Conservation (phyloP, 2,113 vertebrate species). For the Narcine bancroftii region DNA sequence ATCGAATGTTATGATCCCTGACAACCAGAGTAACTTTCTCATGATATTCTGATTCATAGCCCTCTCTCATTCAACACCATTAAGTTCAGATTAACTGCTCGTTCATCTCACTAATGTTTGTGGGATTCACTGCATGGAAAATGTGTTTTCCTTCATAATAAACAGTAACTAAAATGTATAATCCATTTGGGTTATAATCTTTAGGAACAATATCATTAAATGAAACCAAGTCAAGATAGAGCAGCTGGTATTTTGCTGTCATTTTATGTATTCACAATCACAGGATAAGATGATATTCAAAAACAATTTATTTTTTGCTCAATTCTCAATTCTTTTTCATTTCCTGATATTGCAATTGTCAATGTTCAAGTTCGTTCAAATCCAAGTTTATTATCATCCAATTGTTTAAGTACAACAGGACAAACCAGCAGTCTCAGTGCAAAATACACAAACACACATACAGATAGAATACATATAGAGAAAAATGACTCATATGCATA, state of each 20-base stretch:
- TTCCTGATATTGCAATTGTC: not conserved
- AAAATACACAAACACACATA: too few relatives aligned
- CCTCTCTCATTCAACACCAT: not conserved
- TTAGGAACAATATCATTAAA: not conserved
- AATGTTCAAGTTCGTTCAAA: too few relatives aligned
- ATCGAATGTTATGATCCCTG: not conserved
- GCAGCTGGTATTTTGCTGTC: not conserved
- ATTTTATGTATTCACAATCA: not conserved
- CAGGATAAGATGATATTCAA: not conserved
- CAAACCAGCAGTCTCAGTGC: too few relatives aligned
- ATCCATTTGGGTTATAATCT: not conserved
- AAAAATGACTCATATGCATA: too few relatives aligned
- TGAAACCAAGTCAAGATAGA: not conserved
- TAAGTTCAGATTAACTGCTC: not conserved
- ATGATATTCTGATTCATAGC: not conserved
- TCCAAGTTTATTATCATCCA: too few relatives aligned
- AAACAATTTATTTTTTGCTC: not conserved
- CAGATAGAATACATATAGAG: too few relatives aligned
- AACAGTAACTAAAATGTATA: not conserved
- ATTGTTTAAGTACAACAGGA: too few relatives aligned
- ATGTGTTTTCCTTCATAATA: not conserved
- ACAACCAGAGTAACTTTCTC: not conserved
- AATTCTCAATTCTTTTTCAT: not conserved
- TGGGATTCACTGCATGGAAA: not conserved
- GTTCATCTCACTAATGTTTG: not conserved